phyloP scores from a whole-genome alignment of 2,888 invertebrate genomes.

The Ophioninae sp. region DNA sequence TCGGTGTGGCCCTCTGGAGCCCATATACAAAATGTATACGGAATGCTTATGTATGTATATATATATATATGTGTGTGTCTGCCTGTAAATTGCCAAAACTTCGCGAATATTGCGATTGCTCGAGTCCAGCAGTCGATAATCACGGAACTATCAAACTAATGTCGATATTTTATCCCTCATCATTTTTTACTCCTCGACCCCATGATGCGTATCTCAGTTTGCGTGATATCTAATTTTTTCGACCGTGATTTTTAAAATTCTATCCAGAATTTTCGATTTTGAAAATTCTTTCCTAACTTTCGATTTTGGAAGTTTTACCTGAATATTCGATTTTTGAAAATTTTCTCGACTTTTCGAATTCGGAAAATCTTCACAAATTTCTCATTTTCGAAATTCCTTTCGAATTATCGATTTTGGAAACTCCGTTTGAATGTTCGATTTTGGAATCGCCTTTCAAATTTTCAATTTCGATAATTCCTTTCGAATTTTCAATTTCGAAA shows the following conservation, averaged over 20 bases:
- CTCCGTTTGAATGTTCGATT: too few species aligned
- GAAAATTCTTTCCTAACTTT: conserved; percentile 34
- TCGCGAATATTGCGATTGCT: neutral
- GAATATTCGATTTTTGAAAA: neutral
- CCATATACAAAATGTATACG: conserved; percentile 7
- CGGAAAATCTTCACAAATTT: conserved; percentile 16
- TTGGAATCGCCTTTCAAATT: too few species aligned
- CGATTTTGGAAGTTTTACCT: conserved; percentile 10
- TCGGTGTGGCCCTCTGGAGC: neutral
- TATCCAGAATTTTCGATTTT: conserved; percentile 24
- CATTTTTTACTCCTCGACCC: conserved; percentile 56
- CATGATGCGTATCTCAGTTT: conserved; percentile 66
- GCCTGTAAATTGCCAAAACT: conserved; percentile 17
- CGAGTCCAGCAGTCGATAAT: conserved; percentile 32
- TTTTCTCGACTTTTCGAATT: conserved; percentile 32
- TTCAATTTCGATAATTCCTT: too few species aligned
- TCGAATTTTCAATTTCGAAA: conserved; percentile 28
- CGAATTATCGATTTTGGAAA: conserved; percentile 6
- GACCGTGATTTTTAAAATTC: conserved; percentile 39
- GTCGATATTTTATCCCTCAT: conserved; percentile 60
- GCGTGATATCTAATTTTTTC: conserved; percentile 68
- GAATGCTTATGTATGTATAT: too few species aligned
- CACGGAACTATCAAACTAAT: conserved; percentile 73
- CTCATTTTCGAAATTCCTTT: conserved; percentile 17
- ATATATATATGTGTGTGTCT: neutral